Evolutionary conservation across 2,888 invertebrate species (phyloP).

Genomic region (Drymonia ruficornis): DNA sequence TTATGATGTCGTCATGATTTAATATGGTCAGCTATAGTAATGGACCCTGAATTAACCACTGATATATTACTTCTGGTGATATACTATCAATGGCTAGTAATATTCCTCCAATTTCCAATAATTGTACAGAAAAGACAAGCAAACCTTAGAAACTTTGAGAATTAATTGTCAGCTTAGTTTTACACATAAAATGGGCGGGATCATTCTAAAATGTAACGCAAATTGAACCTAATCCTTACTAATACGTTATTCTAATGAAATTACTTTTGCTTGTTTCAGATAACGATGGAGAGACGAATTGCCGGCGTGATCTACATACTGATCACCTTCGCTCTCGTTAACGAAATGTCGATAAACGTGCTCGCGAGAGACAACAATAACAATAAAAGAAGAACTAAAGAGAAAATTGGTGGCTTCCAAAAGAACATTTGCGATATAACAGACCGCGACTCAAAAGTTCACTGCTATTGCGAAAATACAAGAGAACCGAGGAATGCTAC

Average conservation of each 20-base stretch:
- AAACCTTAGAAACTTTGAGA: too few relatives aligned
- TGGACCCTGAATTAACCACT: too few relatives aligned
- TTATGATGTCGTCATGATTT: too few relatives aligned
- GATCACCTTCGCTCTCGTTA: constrained; percentile 74
- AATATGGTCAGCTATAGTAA: too few relatives aligned
- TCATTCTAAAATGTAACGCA: too few relatives aligned
- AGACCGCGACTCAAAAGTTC: constrained; percentile 83
- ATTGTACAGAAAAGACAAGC: too few relatives aligned
- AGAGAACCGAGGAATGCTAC: constrained; percentile 84
- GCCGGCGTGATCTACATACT: constrained; percentile 72
- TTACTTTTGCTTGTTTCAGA: constrained; percentile 73
- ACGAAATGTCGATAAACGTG: constrained; percentile 78
- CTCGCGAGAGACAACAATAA: constrained; percentile 76
- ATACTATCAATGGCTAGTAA: too few relatives aligned
- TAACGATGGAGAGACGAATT: constrained; percentile 72
- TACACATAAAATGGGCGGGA: too few relatives aligned
- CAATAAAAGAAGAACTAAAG: constrained; percentile 74
- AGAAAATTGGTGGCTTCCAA: constrained; percentile 76
- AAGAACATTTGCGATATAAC: constrained; percentile 85
- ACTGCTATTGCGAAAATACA: constrained; percentile 88
- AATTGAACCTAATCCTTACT: constrained; percentile 21
- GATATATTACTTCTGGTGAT: too few relatives aligned
- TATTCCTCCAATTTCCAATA: too few relatives aligned
- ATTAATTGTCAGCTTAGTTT: too few relatives aligned
- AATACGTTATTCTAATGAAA: constrained; percentile 36